Percentiles rank a stretch among this genome's conserved stretches.
phyloP scores from a whole-genome alignment of 1,140 invertebrate species.

The Chelonus insularis region DNA sequence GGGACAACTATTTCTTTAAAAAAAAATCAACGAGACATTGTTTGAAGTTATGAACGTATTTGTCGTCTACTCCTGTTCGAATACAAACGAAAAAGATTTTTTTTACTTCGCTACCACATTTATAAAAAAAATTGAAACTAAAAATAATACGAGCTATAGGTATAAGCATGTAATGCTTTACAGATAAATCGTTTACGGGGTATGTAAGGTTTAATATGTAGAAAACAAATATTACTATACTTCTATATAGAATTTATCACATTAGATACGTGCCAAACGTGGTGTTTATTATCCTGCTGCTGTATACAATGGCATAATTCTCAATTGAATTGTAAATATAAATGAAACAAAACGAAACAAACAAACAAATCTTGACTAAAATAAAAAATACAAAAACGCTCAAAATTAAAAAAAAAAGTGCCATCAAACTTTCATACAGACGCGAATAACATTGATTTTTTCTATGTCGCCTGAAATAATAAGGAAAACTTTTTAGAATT shows the following conservation, averaged over 20 bases:
- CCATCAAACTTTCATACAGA: constrained; percentile 24
- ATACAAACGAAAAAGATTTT: constrained; percentile 9
- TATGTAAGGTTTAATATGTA: constrained; percentile 25
- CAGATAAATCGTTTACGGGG: constrained; percentile 21
- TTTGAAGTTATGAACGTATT: constrained; percentile 37
- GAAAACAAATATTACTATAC: constrained; percentile 26
- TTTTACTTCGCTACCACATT: constrained; percentile 21
- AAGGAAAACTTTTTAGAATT: constrained; percentile 22
- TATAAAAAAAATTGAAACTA: constrained; percentile 7
- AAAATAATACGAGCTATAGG: constrained; percentile 15
- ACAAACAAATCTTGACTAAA: constrained; percentile 1
- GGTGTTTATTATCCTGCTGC: constrained; percentile 31
- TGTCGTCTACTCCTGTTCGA: constrained; percentile 27
- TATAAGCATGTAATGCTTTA: constrained; percentile 20
- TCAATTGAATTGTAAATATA: constrained; percentile 18
- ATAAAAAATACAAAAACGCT: constrained; percentile 16
- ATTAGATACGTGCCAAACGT: constrained; percentile 33
- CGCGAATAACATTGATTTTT: constrained; percentile 29
- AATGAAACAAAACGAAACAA: constrained; percentile 18
- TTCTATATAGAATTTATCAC: constrained; percentile 26
- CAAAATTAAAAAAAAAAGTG: constrained; percentile 28
- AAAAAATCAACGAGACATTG: constrained; percentile 45
- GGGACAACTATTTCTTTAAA: constrained; percentile 61
- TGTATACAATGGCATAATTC: constrained; percentile 30
- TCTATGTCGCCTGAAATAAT: constrained; percentile 16